Evolutionary conservation across 2,797 vertebrate species (phyloP), one percentile per base, ranked within the genome.

Genomic region (Lindbergichthys nudifrons): DNA sequence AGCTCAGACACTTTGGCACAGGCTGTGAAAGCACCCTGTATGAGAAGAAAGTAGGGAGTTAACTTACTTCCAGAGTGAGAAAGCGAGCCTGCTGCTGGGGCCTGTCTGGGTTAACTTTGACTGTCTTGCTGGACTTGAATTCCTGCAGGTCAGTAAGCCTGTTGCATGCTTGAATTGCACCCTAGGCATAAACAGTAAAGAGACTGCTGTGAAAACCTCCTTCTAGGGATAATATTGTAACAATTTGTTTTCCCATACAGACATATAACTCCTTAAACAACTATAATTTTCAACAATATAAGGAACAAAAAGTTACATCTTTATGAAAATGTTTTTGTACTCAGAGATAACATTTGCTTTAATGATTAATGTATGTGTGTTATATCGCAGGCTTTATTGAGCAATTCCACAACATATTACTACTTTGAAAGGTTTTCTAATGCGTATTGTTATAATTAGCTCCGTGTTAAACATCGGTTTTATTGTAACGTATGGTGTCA

Each of bases 31-130:
- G 97, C 96, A 0, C 95, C 97, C 97, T 99, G 86, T 0, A 58
- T 30, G 58, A 73, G 16, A 85, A 47, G 26, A 81, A 50, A 86
- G 45, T 14, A 81, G 39, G 64, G 62, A 2, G 30, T 47, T 89
- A 94, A 97, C 96, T 97, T 96, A 97, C 96, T 88, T 95, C 87
- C 47, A 99, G 91, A 0, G 93, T 91, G 65, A 96, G 79, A 91
- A 96, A 96, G 83, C 96, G 95, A 0, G 94, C 93, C 0, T 92
- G 94, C 93, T 94, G 95, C 94, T 97, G 97, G 5, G 97, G 96
- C 66, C 92, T 94, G 59, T 98, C 97, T 0, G 97, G 97, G 75
- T 98, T 98, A 71, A 97, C 91, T 95, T 98, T 99, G 75, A 99
- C 57, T 50, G 91, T 93, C 11, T 78, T 85, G 93, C 97, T 96